Evolutionary conservation across 2,113 vertebrate species (phyloP), one percentile per base, ranked within the genome.

Genomic region (Tauraco erythrolophus): DNA sequence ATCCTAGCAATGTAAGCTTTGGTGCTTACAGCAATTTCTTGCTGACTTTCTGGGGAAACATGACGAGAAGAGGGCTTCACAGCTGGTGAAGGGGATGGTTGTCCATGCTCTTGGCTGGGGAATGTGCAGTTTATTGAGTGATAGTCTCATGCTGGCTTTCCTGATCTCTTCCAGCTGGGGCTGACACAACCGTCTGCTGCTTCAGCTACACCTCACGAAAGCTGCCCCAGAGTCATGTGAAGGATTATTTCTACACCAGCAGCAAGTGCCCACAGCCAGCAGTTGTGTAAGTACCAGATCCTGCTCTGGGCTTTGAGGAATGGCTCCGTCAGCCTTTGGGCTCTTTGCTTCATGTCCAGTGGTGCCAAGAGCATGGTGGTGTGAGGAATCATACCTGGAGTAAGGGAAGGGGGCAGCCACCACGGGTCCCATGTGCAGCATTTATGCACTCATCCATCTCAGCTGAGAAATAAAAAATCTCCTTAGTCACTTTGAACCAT

Each of bases 191-290:
- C 3, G 19, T 58, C 3, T 98, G 96, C 92, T 98, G 94, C 74
- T 96, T 96, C 66, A 78, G 82, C 84, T 97, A 96, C 10, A 35
- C 17, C 9, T 28, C 7, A 28, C 35, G 58, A n/a, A 87, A 92
- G 68, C 72, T 96, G 53, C 97, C 97, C 53, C 78, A 45, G 82
- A 51, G 9, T 27, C 97, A 95, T 19, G 89, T 97, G 75, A 84
- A 80, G 76, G 87, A 95, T 6, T 97, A 95, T 91, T 97, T 94
- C 95, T 96, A 97, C 84, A 97, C 95, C 69, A 97, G 96, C 80
- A 82, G 95, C 91, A 93, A 89, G 62, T 96, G 94, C 48, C 43
- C 95, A 24, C 85, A 95, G 61, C 83, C 95, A 86, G 96, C 96
- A 58, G 96, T 94, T 46, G 97, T 97, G 96, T 96, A 79, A 95